Evolutionary conservation across 2,113 vertebrate genomes (phyloP), one percentile per base, ranked within the genome.

Genomic region (Balaenoptera acutorostrata): DNA sequence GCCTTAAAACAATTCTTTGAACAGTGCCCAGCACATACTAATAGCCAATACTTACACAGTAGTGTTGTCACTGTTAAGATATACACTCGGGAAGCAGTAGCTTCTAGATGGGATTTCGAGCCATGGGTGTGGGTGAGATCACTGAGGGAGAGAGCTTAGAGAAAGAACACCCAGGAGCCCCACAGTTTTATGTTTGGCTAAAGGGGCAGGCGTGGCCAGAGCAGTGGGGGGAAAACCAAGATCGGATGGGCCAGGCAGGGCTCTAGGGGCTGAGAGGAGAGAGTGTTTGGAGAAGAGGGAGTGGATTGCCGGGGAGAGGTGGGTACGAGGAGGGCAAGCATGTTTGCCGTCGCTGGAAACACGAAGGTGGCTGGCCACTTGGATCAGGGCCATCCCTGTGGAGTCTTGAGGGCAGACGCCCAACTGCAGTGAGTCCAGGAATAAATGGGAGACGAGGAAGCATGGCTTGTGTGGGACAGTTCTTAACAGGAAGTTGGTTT

Each of bases 381-480:
- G n/a, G 25, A 57, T 74, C 0, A 12, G 52, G 52, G 6, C 91
- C 29, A 23, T 71, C 20, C 36, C 33, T 25, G 0, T 29, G 71
- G 57, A n/a, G 10, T 55, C 23, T 29, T 13, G 23, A 88, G 64
- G 12, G 39, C 27, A 83, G 31, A 46, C 3, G 12, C 36, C 31
- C 20, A 36, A 11, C 46, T 41, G 5, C 23, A 29, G 8, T 8
- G 20, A 15, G 29, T 20, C 80, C 72, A 44, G 63, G 74, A 66
- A 17, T 44, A 36, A n/a, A n/a, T 36, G 36, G 14, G 36, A 46
- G 29, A 11, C 1, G 1, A 85, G 86, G 52, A 36, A 25, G 3
- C 12, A 0, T 10, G 11, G 71, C 14, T 15, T 15, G 31, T 29
- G 10, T 36, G 57, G 27, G 23, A 15, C 23, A 5, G 7, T 52